Evolutionary conservation across 2,797 vertebrate species (phyloP).

Genomic region (Esox lucius): DNA sequence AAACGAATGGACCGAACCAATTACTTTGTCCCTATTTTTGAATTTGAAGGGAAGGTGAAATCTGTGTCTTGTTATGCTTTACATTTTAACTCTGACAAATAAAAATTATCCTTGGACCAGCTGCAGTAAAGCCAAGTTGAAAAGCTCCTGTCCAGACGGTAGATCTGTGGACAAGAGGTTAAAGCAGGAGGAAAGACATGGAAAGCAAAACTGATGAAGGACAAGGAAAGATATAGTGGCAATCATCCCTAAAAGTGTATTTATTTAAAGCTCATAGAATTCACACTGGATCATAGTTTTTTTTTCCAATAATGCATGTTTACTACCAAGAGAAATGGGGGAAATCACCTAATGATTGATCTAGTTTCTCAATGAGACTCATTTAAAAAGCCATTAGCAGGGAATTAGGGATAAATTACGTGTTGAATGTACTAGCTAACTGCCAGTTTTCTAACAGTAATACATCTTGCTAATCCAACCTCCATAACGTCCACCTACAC

Average conservation of each 20-base stretch:
- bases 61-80: constrained; percentile 24
- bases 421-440: neutral
- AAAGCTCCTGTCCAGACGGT: neutral
- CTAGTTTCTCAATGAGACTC: neutral
- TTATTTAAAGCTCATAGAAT: neutral
- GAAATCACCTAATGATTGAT: neutral
- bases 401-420: neutral
- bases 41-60: constrained; percentile 5
- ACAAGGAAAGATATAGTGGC: neutral
- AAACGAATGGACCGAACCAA: too few species aligned
- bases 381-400: neutral
- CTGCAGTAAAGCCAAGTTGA: neutral
- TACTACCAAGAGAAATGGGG: neutral
- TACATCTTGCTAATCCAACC: neutral
- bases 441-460: neutral
- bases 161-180: neutral
- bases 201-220: neutral
- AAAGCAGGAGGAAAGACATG: neutral
- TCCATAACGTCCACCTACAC: neutral
- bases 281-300: neutral
- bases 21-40: neutral
- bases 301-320: neutral
- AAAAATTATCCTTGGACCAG: neutral
- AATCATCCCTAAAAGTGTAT: neutral
- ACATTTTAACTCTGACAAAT: constrained; percentile 9